Base-by-base conservation (phyloP, 2,888 invertebrate genomes). In the Nemotelus pantherinus region DNA sequence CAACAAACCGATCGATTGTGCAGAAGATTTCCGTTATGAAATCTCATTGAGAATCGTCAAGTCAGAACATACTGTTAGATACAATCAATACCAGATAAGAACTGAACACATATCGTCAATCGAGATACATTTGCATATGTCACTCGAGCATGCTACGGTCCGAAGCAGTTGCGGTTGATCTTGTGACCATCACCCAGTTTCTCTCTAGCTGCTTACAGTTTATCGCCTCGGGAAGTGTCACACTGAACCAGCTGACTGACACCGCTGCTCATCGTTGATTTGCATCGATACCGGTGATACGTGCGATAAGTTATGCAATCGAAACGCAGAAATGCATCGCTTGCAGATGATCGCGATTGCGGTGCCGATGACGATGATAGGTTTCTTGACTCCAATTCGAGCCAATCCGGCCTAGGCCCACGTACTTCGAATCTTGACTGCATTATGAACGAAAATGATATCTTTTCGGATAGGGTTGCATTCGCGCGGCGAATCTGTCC, bases 401-500 rank as follows among this genome's bases (percentile, higher is more conserved):
- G 25, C 4, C 57, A 25, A 3, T 41, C 4, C 10, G 63, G 25
- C 58, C 41, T 57, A 39, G n/a, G 25, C 63, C 63, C 41, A 63
- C 5, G 63, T 63, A 43, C 50, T 3, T 3, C 65, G 47, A 65
- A 65, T 47, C 44, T 65, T 9, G 10, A 50, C 47, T 43, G 41
- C 39, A 3, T 10, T 67, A 67, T 67, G 67, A 67, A 25, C 63
- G 63, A 67, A 39, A 67, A 6, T 67, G 67, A 67, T 67, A 67
- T 50, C 67, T 67, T 67, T 63, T 67, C 50, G 67, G 67, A 67
- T 67, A 65, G 25, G n/a, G 67, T 67, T 47, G 10, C 50, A 67
- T 48, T 48, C 6, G 39, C 50, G 47, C 67, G n/a, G 67, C 25
- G 25, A 25, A 25, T 25, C 45, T 43, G 67, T 50, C 67, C 67